phyloP scores from a whole-genome alignment of 2,797 vertebrate genomes.

The Chrosomus eos region DNA sequence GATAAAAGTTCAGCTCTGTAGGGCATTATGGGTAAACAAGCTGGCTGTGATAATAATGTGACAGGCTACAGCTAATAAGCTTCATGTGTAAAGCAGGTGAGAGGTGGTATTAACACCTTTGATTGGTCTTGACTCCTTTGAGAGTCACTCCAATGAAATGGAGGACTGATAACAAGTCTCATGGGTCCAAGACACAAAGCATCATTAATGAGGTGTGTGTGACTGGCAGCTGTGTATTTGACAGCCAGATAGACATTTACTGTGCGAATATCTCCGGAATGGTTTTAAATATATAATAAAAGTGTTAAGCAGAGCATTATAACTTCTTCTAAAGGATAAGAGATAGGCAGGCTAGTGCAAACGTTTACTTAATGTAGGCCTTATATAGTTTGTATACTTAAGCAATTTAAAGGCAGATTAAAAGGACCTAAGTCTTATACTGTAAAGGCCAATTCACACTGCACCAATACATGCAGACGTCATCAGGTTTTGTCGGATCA shows the following conservation, averaged over 20 bases:
- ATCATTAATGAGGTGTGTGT: conserved; percentile 20
- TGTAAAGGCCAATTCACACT: not conserved
- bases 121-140: conserved; percentile 38
- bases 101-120: conserved; percentile 45
- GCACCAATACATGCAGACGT: no score
- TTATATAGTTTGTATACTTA: not conserved
- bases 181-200: not conserved
- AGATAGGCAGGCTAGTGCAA: not conserved
- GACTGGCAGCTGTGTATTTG: not conserved
- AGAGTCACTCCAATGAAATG: conserved; percentile 26
- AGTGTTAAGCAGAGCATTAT: not conserved
- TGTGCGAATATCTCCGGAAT: not conserved
- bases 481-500: not conserved
- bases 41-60: conserved; percentile 7
- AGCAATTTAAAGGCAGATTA: not conserved
- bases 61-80: not conserved
- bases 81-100: conserved; percentile 20
- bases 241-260: not conserved
- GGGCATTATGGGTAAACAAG: conserved; percentile 29
- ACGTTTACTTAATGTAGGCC: not conserved
- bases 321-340: not conserved
- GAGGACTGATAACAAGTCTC: conserved; percentile 40
- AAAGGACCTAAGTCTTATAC: not conserved
- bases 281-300: not conserved
- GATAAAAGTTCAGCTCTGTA: not conserved